phyloP scores from a whole-genome alignment of 2,113 vertebrate species.

The Rutilus rutilus region DNA sequence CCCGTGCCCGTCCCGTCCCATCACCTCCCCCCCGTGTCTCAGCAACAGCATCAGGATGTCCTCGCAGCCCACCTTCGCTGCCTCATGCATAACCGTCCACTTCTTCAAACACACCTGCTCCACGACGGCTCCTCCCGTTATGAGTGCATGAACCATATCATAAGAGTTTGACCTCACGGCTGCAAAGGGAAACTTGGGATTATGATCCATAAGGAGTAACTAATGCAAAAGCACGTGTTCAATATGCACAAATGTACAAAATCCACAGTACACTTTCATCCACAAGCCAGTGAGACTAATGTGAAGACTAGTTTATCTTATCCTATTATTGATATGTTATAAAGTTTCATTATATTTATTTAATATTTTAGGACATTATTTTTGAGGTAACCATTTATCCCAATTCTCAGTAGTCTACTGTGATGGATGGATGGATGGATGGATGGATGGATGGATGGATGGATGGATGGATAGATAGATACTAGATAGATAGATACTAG shows the following conservation, averaged over 20 bases:
- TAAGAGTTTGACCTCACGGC: conserved; percentile 80
- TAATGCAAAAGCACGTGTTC: not conserved
- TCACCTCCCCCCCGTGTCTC: conserved; percentile 77
- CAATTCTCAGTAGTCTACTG: too few species aligned
- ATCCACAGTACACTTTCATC: not conserved
- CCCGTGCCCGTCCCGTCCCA: conserved; percentile 76
- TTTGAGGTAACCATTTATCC: too few species aligned
- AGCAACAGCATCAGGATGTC: conserved; percentile 81
- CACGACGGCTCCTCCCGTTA: conserved; percentile 79
- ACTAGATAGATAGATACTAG: too few species aligned
- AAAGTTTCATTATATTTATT: too few species aligned
- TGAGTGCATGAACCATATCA: conserved; percentile 77
- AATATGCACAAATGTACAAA: not conserved
- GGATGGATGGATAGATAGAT: too few species aligned
- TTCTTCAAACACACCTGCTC: conserved; percentile 81
- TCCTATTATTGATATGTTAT: too few species aligned
- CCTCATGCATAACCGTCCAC: conserved; percentile 86
- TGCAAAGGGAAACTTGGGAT: conserved; percentile 57
- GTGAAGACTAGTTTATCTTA: not conserved
- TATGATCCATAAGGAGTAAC: not conserved
- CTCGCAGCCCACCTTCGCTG: conserved; percentile 82
- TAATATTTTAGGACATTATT: too few species aligned
- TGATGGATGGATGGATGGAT: too few species aligned
- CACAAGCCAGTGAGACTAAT: not conserved
- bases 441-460: too few species aligned